Evolutionary conservation across 2,113 vertebrate genomes (phyloP).

Genomic region (Neodontobutis hainanensis): DNA sequence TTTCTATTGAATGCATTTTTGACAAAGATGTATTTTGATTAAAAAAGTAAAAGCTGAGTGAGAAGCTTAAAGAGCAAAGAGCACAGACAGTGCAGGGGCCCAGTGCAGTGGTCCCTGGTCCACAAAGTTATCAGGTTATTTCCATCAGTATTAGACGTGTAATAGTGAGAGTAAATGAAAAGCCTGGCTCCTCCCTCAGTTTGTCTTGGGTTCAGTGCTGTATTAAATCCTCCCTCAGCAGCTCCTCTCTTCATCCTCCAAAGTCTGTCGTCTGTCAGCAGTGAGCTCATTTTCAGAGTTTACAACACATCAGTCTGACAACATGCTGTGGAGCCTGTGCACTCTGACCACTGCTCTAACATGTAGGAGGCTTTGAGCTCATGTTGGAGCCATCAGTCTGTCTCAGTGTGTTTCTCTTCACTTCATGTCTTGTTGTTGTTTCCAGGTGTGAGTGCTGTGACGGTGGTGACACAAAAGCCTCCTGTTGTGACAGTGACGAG

Average conservation of each 20-base stretch:
- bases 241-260: not conserved
- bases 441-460: slow-evolving; percentile 53
- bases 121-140: too few relatives aligned
- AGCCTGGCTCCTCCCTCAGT: too few relatives aligned
- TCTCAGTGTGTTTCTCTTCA: slow-evolving; percentile 17
- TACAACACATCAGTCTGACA: slow-evolving; percentile 31
- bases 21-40: too few relatives aligned
- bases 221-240: too few relatives aligned
- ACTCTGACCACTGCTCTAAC: slow-evolving; percentile 56
- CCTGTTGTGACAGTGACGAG: slow-evolving; percentile 36
- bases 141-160: too few relatives aligned
- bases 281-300: not conserved
- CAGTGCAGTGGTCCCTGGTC: too few relatives aligned
- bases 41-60: too few relatives aligned
- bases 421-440: slow-evolving; percentile 29
- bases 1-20: slow-evolving; percentile 2
- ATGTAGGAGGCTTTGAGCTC: slow-evolving; percentile 31
- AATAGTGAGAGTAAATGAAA: too few relatives aligned
- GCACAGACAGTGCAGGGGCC: too few relatives aligned
- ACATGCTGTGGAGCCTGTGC: slow-evolving; percentile 59
- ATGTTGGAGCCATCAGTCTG: slow-evolving; percentile 31
- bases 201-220: too few relatives aligned
- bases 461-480: slow-evolving; percentile 47
- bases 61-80: too few relatives aligned
- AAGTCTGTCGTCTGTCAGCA: not conserved